Conservation (phyloP, 2,113 vertebrate species). For the Promerops cafer region DNA sequence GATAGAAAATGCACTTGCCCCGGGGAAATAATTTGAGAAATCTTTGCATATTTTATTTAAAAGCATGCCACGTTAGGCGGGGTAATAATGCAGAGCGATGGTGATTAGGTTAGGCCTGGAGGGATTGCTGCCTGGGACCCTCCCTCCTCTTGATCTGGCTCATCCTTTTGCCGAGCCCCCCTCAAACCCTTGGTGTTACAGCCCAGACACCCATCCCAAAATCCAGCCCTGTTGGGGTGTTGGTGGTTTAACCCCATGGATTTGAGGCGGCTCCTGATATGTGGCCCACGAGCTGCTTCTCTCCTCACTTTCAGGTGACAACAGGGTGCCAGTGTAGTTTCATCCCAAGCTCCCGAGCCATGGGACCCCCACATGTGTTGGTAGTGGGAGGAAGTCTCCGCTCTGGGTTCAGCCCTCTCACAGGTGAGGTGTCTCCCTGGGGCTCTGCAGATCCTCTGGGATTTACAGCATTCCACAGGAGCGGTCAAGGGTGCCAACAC, state of each 20-base stretch:
- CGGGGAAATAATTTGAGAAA: slow-evolving; percentile 79
- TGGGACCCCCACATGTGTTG: accelerated
- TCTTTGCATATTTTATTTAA: slow-evolving; percentile 87
- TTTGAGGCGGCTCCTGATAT: not conserved
- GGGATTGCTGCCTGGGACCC: slow-evolving; percentile 48
- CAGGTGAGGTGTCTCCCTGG: not conserved
- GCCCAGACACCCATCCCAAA: not conserved
- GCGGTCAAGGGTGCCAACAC: accelerated
- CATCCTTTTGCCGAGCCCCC: not conserved
- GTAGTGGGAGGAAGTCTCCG: not conserved
- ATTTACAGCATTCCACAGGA: not conserved
- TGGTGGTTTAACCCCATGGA: accelerated
- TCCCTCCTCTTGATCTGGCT: not conserved
- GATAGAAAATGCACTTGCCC: slow-evolving; percentile 63
- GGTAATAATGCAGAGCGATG: slow-evolving; percentile 76
- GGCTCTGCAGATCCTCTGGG: not conserved
- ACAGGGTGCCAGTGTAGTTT: not conserved
- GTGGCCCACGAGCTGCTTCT: not conserved
- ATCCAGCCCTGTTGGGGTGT: accelerated
- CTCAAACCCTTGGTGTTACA: too few species aligned
- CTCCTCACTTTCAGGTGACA: not conserved
- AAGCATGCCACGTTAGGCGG: slow-evolving; percentile 73
- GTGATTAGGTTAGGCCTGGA: slow-evolving; percentile 73
- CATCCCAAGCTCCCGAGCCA: accelerated
- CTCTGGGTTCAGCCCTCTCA: accelerated